These are phyloP conservation scores for Actenoides lindsayi DNA, from an alignment of 2,113 vertebrate genomes.

Conservation along the genomic window DNA sequence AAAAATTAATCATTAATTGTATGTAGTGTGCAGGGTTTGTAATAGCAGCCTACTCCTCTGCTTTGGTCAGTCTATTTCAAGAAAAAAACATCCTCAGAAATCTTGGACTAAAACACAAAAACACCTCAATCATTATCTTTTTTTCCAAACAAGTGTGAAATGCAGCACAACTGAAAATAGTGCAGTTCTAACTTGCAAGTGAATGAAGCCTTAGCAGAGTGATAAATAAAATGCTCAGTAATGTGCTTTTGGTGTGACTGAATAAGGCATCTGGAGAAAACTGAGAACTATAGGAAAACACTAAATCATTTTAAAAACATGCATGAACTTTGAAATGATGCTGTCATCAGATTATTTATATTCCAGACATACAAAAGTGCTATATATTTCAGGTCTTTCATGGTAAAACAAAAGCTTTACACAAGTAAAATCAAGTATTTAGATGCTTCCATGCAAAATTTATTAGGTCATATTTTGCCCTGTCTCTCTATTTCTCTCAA, in stretches of 20 bases:
- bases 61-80: not conserved
- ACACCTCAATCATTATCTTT: not conserved
- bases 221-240: slow-evolving; percentile 25
- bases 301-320: slow-evolving; percentile 40
- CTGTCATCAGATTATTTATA: slow-evolving; percentile 35
- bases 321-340: slow-evolving; percentile 30
- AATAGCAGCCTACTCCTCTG: not conserved
- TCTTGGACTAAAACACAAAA: not conserved
- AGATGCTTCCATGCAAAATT: slow-evolving; percentile 34
- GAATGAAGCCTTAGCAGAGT: not conserved
- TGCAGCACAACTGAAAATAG: not conserved
- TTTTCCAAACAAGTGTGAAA: not conserved
- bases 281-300: not conserved
- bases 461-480: slow-evolving; percentile 6
- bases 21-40: not conserved
- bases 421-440: slow-evolving; percentile 51
- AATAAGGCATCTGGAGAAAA: slow-evolving; percentile 24
- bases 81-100: not conserved
- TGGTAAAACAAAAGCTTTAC: slow-evolving; percentile 14
- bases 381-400: slow-evolving; percentile 19
- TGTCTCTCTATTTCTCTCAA: not conserved
- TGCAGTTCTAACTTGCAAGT: not conserved
- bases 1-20: not conserved
- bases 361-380: not conserved
- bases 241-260: slow-evolving; percentile 24